Evolutionary conservation across 2,113 vertebrate genomes (phyloP).

Genomic region (Pionites leucogaster): DNA sequence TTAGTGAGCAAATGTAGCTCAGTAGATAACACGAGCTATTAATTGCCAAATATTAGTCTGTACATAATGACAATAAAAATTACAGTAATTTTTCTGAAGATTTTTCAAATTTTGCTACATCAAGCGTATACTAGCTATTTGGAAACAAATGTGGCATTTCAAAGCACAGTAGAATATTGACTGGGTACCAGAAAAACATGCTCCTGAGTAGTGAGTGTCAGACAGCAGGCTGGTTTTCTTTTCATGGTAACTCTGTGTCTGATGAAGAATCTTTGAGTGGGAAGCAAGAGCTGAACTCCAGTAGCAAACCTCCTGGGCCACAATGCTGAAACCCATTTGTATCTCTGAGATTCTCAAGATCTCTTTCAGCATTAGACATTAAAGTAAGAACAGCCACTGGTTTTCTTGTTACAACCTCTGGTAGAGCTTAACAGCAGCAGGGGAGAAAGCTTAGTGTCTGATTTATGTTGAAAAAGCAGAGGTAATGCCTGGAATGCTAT

Average conservation of each 20-base stretch:
- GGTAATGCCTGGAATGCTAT: background rate
- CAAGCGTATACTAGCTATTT: background rate
- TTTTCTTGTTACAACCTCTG: background rate
- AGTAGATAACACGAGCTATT: background rate
- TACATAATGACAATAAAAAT: background rate
- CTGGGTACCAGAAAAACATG: rapidly evolving
- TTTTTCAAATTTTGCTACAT: background rate
- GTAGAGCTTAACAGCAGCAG: background rate
- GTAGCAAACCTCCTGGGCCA: background rate
- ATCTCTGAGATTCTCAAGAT: background rate
- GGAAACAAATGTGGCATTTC: background rate
- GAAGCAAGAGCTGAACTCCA: background rate
- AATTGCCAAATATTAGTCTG: background rate
- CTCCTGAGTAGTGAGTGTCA: background rate
- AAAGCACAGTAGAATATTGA: background rate
- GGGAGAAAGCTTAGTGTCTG: background rate
- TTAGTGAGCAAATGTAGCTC: background rate
- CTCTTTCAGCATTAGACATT: background rate
- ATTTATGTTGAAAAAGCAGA: background rate
- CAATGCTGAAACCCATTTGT: background rate
- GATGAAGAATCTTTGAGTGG: background rate
- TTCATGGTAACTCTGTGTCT: background rate
- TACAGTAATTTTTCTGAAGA: background rate
- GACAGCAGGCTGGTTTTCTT: background rate
- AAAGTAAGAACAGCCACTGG: background rate